phyloP scores from a whole-genome alignment of 2,888 invertebrate genomes.

The Brenthis ino region DNA sequence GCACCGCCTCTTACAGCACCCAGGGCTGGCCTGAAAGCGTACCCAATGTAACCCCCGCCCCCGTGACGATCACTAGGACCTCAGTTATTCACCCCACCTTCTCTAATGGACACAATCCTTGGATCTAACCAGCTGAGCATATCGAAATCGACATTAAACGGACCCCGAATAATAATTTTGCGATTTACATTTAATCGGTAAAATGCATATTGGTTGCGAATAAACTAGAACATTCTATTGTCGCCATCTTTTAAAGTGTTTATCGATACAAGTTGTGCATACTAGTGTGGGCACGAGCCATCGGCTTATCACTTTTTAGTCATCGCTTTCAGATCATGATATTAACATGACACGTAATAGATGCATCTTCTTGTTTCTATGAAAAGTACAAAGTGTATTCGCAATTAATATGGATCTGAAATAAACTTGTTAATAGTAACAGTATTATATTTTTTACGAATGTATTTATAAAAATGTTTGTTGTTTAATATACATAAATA shows the following conservation, averaged over 20 bases:
- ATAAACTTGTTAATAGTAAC: slow-evolving; percentile 9
- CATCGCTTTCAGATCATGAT: slow-evolving; percentile 37
- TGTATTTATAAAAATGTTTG: slow-evolving; percentile 29
- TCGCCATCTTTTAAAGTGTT: slow-evolving; percentile 30
- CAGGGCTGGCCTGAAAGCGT: slow-evolving; percentile 42
- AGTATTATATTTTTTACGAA: slow-evolving; percentile 8
- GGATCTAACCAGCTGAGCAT: slow-evolving; percentile 49
- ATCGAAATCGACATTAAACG: slow-evolving; percentile 35
- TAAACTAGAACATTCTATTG: slow-evolving; percentile 26
- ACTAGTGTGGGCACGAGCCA: slow-evolving; percentile 30
- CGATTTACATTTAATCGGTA: slow-evolving; percentile 47
- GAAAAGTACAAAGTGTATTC: slow-evolving; percentile 15
- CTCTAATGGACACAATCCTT: slow-evolving; percentile 51
- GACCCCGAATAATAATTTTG: slow-evolving; percentile 47
- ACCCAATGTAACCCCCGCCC: slow-evolving; percentile 47
- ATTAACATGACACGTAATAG: slow-evolving; percentile 29
- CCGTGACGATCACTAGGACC: slow-evolving; percentile 60
- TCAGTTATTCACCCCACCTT: slow-evolving; percentile 64
- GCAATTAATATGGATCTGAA: slow-evolving; percentile 1
- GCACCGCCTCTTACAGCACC: slow-evolving; percentile 41
- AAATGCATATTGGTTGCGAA: slow-evolving; percentile 25
- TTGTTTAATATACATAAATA: slow-evolving; percentile 42
- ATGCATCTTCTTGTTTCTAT: neutral
- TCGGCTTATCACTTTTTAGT: slow-evolving; percentile 36
- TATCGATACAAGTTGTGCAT: slow-evolving; percentile 30